A percentile compares a stretch with the other conserved stretches of the same genome.
These are phyloP conservation scores for Leistus spinibarbis DNA, from an alignment of 2,888 invertebrate species.

Conservation along the genomic window DNA sequence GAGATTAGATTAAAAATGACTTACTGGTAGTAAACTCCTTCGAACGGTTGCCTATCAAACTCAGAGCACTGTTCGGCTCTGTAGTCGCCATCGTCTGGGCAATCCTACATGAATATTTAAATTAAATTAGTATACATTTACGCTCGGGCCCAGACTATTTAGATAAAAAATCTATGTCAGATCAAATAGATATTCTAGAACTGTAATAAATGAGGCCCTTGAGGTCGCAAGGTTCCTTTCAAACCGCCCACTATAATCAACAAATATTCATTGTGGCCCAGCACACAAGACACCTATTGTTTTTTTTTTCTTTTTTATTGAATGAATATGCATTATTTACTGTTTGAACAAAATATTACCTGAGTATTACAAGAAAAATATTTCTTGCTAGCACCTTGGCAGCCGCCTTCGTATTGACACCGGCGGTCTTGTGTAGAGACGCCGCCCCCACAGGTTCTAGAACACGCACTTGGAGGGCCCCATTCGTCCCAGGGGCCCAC, in stretches of 20 bases:
- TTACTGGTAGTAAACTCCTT: slow-evolving; percentile 82
- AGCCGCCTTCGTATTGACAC: slow-evolving; percentile 70
- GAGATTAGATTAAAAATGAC: slow-evolving; percentile 48
- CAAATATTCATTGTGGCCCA: not conserved
- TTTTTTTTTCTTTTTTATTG: not conserved
- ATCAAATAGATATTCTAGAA: not conserved
- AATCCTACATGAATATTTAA: slow-evolving; percentile 65
- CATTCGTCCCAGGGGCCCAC: slow-evolving; percentile 82
- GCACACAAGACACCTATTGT: not conserved
- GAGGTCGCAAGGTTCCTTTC: slow-evolving; percentile 3
- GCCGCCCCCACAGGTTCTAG: slow-evolving; percentile 91
- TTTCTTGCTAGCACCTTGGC: slow-evolving; percentile 79
- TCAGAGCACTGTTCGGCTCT: slow-evolving; percentile 88
- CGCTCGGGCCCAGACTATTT: not conserved
- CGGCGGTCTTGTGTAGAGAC: slow-evolving; percentile 84
- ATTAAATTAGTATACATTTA: not conserved
- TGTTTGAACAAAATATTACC: slow-evolving; percentile 55
- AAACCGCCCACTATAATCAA: slow-evolving; percentile 1
- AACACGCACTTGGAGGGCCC: slow-evolving; percentile 84
- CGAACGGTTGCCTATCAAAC: slow-evolving; percentile 80
- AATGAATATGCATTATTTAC: not conserved
- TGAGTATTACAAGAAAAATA: slow-evolving; percentile 93
- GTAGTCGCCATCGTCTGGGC: slow-evolving; percentile 81
- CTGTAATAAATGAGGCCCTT: slow-evolving; percentile 1
- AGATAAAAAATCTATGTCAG: not conserved